Conservation (phyloP, 2,797 vertebrate genomes). For the Tangara arthus region DNA sequence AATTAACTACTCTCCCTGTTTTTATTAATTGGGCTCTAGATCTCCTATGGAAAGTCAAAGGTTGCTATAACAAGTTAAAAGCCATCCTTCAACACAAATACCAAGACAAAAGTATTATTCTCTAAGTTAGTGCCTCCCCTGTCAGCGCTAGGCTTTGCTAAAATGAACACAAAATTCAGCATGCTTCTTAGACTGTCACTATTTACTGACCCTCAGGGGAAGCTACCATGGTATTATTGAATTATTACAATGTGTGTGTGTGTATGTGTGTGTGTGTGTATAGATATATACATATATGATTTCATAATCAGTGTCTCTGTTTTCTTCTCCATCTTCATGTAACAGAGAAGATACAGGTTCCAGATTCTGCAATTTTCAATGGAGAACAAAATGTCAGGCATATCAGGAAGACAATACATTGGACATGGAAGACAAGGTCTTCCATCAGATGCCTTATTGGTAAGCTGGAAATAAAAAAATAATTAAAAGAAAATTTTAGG, state of each 20-base stretch:
- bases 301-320: neutral
- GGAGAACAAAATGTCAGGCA: neutral
- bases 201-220: neutral
- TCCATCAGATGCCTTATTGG: neutral
- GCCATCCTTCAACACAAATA: neutral
- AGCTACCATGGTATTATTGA: neutral
- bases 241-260: neutral
- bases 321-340: neutral
- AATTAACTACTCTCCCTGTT: neutral
- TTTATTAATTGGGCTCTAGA: neutral
- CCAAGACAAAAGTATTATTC: neutral
- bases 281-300: neutral
- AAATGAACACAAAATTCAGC: neutral
- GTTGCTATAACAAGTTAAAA: neutral
- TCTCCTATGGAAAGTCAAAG: neutral
- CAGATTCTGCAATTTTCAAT: neutral
- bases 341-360: neutral
- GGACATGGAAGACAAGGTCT: neutral
- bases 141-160: neutral
- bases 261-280: neutral
- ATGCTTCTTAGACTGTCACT: neutral
- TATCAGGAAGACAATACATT: neutral
- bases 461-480: neutral
- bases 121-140: neutral
- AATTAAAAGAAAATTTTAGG: neutral